Evolutionary conservation across 2,113 vertebrate genomes (phyloP), one percentile per base, ranked within the genome.

Genomic region (Blennius ocellaris): DNA sequence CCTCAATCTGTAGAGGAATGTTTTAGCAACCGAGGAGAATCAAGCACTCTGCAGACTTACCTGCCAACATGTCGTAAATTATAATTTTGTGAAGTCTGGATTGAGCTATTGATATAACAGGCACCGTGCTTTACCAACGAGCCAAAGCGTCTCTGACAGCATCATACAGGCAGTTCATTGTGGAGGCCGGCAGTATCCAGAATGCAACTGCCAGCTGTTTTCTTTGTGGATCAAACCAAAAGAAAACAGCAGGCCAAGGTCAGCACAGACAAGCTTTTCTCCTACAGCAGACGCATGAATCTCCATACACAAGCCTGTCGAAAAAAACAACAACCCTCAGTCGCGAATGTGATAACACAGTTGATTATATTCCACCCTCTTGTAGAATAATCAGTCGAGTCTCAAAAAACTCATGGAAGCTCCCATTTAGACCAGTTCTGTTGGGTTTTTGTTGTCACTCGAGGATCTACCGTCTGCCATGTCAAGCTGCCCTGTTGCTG

Each of bases 191-290:
- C 70, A 56, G 54, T 76, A 76, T 75, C 88, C 82, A 88, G 80
- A 92, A 89, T 87, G 73, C 87, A 84, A 84, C 70, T 81, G 90
- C 89, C 88, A 93, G 90, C 87, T 92, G 91, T 92, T 92, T 87
- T 93, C 87, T 90, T 91, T 91, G 85, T 81, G 87, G 89, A 90
- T 91, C 87, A 89, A 86, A 89, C 87, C 87, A 78, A 93, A 93
- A 87, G 87, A 90, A 93, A 93, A 93, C 92, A 92, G 83, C 80
- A 54, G 72, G 83, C 69, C 86, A 81, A 90, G 85, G 88, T 92
- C 86, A 88, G 90, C 85, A 86, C 85, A 89, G 75, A 77, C 79
- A 51, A 81, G 87, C 83, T 82, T 76, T 83, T 88, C 82, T 86
- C 83, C 82, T 45, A n/a, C 61, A 72, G 76, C 83, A 63, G 77